Base-by-base conservation (phyloP, 2,888 invertebrate genomes). In the Cataglyphis cursor region DNA sequence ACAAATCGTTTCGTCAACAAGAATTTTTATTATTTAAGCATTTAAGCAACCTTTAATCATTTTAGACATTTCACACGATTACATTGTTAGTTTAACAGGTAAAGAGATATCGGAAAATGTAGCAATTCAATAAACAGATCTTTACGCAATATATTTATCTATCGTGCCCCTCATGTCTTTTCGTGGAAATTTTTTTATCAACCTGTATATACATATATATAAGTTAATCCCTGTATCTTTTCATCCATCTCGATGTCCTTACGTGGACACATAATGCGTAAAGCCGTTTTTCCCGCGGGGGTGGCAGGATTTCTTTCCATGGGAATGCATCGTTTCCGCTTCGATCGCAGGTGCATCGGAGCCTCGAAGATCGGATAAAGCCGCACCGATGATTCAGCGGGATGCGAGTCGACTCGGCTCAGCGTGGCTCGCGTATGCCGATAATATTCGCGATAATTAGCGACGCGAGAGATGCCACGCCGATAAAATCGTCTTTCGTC, bases 371-470 rank as follows among this genome's bases (percentile, higher is more conserved):
- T 51, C 51, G 51, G 70, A 73, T 44, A 57, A 51, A 66, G 80
- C 74, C 81, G 48, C 35, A 41, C 4, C 51, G 62, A 87, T 89
- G 88, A 89, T 87, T 89, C 88, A 89, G 88, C 88, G 70, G 12
- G 76, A 85, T 73, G 44, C 57, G 21, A 65, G 59, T 70, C 78
- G 70, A 38, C 35, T 35, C 35, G 5, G 35, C 35, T 35, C 35
- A 6, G 24, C 44, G 21, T 75, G 66, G 12, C 35, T 15, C 73
- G 65, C 62, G 66, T 44, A 68, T 70, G 74, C 64, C 64, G 85
- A 90, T 87, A 85, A 90, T 87, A 78, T 84, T 75, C 83, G 83
- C 89, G 86, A 90, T 90, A 90, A 90, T 90, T 90, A 90, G 90
- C 87, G 84, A 82, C 76, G 61, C 78, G 72, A 18, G 41, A 75